Evolutionary conservation across 1,140 invertebrate species (phyloP).

Genomic region (Magallana gigas): DNA sequence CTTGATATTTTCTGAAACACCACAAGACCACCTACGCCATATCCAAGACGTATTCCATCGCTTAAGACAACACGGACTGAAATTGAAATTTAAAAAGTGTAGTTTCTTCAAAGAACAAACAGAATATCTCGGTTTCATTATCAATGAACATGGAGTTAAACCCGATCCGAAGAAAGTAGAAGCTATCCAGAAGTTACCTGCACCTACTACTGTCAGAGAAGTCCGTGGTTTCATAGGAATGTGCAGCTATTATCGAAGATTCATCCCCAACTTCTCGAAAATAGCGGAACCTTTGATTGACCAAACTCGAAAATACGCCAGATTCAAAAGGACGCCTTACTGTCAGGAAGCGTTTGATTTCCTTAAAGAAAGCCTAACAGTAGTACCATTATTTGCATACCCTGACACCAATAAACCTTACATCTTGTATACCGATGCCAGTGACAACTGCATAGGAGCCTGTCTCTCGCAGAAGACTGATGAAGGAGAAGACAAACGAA

Average conservation of each 20-base stretch:
- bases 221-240: slow-evolving; percentile 75
- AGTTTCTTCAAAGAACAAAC: background rate
- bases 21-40: background rate
- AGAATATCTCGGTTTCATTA: background rate
- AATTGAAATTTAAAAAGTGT: background rate
- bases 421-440: slow-evolving; percentile 36
- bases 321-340: slow-evolving; percentile 61
- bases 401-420: slow-evolving; percentile 44
- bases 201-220: background rate
- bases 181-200: background rate
- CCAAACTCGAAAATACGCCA: slow-evolving; percentile 77
- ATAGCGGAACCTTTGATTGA: slow-evolving; percentile 72
- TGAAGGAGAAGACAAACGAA: slow-evolving; percentile 53
- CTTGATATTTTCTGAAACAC: slow-evolving; percentile 1
- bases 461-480: slow-evolving; percentile 32
- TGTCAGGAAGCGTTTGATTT: slow-evolving; percentile 43
- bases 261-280: slow-evolving; percentile 76
- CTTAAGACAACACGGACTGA: background rate
- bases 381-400: slow-evolving; percentile 51
- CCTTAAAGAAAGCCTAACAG: slow-evolving; percentile 58
- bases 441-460: too few relatives aligned
- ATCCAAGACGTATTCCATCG: background rate
- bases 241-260: slow-evolving; percentile 79
- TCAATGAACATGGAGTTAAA: background rate
- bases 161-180: slow-evolving; percentile 58